phyloP scores from a whole-genome alignment of 1,140 invertebrate genomes.

The Heliconius eleuchia region DNA sequence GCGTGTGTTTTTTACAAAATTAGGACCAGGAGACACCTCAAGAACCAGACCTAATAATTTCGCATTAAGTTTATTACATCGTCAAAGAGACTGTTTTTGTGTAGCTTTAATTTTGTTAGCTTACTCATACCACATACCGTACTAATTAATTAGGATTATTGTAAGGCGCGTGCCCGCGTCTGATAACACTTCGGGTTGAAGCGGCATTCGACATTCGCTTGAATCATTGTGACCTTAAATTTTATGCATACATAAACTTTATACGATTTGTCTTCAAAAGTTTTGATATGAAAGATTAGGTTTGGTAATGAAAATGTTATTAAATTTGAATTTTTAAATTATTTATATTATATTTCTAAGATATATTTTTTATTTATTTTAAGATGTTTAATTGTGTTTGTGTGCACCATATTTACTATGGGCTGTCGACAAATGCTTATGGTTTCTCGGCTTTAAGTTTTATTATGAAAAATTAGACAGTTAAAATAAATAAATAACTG shows the following conservation, averaged over 20 bases:
- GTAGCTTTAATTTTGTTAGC: conserved; percentile 44
- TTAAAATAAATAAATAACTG: too few species aligned
- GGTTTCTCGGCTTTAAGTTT: too few species aligned
- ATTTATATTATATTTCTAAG: too few species aligned
- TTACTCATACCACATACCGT: conserved; percentile 58
- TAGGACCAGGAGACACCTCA: too few species aligned
- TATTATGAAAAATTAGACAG: too few species aligned
- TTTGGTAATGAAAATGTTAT: not conserved
- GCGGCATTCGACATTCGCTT: conserved; percentile 45
- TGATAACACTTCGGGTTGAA: conserved; percentile 69
- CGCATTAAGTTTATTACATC: conserved; percentile 26
- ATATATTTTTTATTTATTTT: too few species aligned
- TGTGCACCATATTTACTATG: too few species aligned
- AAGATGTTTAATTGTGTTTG: too few species aligned
- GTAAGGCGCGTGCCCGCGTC: conserved; percentile 51
- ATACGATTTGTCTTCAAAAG: not conserved
- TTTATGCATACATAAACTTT: conserved; percentile 37
- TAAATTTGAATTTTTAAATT: not conserved
- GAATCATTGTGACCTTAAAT: conserved; percentile 66
- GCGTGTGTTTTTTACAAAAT: not conserved
- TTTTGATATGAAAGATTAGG: conserved; percentile 1
- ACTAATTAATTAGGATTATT: conserved; percentile 76
- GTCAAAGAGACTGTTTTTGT: conserved; percentile 36
- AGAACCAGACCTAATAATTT: not conserved
- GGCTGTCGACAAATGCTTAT: too few species aligned